A percentile compares a stretch with the other conserved stretches of the same genome.
These are phyloP conservation scores for Pygoscelis adeliae DNA, from an alignment of 2,113 vertebrate species.

Conservation along the genomic window DNA sequence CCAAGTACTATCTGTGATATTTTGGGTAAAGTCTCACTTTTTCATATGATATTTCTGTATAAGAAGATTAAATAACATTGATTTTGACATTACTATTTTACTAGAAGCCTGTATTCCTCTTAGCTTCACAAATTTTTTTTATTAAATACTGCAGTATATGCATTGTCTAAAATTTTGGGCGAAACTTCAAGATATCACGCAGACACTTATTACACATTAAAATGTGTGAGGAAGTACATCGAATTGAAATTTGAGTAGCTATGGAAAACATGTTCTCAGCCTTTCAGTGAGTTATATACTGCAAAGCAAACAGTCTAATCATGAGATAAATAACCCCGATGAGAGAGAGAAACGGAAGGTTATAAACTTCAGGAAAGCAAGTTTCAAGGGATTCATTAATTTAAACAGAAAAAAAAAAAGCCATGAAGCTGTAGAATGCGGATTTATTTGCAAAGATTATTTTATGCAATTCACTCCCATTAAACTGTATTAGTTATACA, in stretches of 20 bases:
- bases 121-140: neutral
- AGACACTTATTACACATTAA: neutral
- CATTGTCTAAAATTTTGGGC: neutral
- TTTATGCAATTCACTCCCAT: neutral
- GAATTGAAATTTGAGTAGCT: neutral
- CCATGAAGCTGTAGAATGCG: neutral
- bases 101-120: neutral
- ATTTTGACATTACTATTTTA: neutral
- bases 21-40: neutral
- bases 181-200: neutral
- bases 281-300: neutral
- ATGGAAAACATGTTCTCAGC: neutral
- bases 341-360: slow-evolving; percentile 7
- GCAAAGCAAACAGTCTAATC: slow-evolving; percentile 33
- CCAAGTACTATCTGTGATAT: neutral
- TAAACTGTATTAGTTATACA: neutral
- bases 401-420: neutral
- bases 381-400: neutral
- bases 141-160: neutral
- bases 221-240: neutral
- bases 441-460: neutral
- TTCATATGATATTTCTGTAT: neutral
- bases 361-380: neutral
- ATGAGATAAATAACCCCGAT: neutral
- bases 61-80: neutral